Conservation (phyloP, 2,888 invertebrate genomes). For the Rhamnusium bicolor region DNA sequence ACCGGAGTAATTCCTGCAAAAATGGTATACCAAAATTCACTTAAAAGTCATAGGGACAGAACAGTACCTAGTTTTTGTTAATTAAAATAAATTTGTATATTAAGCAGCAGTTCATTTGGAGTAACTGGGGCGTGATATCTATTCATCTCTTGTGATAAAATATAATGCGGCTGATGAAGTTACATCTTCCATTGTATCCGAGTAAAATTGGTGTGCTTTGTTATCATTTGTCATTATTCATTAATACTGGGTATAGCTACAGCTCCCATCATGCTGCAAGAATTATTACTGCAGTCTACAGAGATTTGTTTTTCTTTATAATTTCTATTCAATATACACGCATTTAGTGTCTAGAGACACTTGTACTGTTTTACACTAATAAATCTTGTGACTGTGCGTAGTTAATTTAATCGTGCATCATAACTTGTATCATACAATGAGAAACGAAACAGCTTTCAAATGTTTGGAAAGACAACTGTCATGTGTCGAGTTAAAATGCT, state of each 20-base stretch:
- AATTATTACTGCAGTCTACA: not conserved
- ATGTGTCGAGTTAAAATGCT: no score
- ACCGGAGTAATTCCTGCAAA: no score
- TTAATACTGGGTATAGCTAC: not conserved
- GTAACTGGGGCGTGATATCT: not conserved
- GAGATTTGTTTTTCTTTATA: not conserved
- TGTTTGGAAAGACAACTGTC: no score
- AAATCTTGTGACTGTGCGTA: not conserved
- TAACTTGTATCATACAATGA: no score
- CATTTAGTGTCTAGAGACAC: not conserved
- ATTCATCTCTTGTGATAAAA: not conserved
- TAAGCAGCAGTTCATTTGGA: not conserved
- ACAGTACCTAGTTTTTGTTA: not conserved
- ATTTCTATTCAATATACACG: not conserved
- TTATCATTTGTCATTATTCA: not conserved
- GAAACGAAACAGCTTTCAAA: no score
- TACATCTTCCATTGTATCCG: not conserved
- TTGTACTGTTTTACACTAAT: not conserved
- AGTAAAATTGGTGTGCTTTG: not conserved
- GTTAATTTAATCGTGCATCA: no score
- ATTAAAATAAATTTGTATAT: not conserved
- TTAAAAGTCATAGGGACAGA: no score
- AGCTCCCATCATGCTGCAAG: not conserved
- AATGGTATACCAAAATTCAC: no score
- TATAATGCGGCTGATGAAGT: not conserved